Conservation (phyloP, 2,797 vertebrate species). For the Fundulus diaphanus region DNA sequence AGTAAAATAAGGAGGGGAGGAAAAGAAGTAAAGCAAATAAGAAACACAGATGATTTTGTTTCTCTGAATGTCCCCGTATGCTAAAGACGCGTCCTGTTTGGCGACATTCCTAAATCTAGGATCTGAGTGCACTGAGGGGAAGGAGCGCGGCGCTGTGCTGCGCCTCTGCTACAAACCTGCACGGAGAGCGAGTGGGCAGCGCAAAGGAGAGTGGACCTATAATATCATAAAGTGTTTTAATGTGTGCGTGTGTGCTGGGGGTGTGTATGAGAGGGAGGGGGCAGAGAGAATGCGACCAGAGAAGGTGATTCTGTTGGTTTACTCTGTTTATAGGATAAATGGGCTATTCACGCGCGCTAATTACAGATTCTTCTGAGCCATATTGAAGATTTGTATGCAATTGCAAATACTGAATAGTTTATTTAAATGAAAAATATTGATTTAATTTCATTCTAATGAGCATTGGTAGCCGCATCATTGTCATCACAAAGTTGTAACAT, state of each 20-base stretch:
- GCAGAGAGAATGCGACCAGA: not conserved
- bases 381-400: not conserved
- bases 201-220: slow-evolving; percentile 20
- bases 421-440: not conserved
- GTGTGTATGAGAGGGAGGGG: not conserved
- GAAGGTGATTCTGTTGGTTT: not conserved
- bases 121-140: slow-evolving; percentile 28
- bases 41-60: not conserved
- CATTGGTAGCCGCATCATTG: not conserved
- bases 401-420: not conserved
- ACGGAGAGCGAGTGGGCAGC: slow-evolving; percentile 29
- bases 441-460: not conserved
- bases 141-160: slow-evolving; percentile 34
- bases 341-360: not conserved
- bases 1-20: not conserved
- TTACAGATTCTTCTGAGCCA: not conserved
- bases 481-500: not conserved
- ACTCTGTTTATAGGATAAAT: not conserved
- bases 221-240: slow-evolving; percentile 38
- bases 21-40: not conserved
- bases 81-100: slow-evolving; percentile 10
- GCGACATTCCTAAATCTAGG: slow-evolving; percentile 9
- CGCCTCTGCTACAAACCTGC: slow-evolving; percentile 35
- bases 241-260: slow-evolving; percentile 1
- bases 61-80: not conserved